These are phyloP conservation scores for Rhynchomys soricoides DNA, from an alignment of 2,113 vertebrate species.

Conservation along the genomic window DNA sequence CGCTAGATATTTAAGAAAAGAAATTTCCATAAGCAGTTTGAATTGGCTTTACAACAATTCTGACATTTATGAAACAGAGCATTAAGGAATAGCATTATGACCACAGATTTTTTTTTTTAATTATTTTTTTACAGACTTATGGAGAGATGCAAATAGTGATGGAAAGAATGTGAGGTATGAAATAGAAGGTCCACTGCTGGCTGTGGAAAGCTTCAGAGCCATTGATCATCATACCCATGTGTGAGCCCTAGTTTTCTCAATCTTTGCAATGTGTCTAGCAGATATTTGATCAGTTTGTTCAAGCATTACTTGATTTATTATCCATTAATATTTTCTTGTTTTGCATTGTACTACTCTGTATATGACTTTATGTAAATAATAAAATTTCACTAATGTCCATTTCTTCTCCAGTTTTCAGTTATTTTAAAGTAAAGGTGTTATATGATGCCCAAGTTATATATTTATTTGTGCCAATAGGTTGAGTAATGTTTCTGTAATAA, in stretches of 20 bases:
- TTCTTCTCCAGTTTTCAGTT: neutral
- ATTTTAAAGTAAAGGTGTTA: neutral
- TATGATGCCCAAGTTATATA: neutral
- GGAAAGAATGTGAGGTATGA: neutral
- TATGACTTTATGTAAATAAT: neutral
- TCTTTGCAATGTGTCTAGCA: neutral
- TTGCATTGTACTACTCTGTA: neutral
- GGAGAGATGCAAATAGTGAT: neutral
- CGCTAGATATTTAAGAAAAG: slow-evolving; percentile 11
- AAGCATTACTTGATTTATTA: neutral
- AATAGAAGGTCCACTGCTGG: neutral
- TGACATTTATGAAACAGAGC: slow-evolving; percentile 6
- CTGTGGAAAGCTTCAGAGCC: neutral
- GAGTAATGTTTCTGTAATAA: neutral
- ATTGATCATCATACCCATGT: neutral
- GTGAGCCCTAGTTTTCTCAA: neutral
- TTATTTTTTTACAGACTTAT: neutral
- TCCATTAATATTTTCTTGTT: neutral
- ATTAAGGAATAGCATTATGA: neutral
- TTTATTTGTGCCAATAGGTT: neutral
- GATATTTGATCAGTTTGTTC: neutral
- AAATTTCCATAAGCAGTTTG: slow-evolving; percentile 7
- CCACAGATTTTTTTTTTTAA: neutral
- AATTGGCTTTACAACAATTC: neutral
- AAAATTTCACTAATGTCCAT: neutral